Percentiles rank a stretch among this genome's conserved stretches.
These are phyloP conservation scores for Drosophila leonis DNA, from an alignment of 2,888 invertebrate genomes.

Conservation along the genomic window DNA sequence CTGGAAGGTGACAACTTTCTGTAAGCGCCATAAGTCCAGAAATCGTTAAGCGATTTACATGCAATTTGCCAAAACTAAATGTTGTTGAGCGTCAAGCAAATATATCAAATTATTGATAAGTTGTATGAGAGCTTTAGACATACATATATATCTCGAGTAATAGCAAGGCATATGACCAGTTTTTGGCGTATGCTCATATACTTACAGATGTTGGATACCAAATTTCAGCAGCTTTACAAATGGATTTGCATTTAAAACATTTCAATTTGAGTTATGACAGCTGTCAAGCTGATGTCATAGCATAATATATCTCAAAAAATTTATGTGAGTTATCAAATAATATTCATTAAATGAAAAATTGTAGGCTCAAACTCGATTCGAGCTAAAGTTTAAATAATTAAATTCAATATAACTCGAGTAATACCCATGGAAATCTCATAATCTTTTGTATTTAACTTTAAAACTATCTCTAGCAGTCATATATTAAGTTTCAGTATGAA, in stretches of 20 bases:
- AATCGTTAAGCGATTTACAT: constrained; percentile 19
- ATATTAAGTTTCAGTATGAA: background rate
- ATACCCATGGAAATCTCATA: no score
- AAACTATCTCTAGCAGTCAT: background rate
- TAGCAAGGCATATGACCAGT: background rate
- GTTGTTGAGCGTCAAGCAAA: background rate
- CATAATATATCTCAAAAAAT: background rate
- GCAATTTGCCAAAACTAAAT: constrained; percentile 8
- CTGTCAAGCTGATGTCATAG: background rate
- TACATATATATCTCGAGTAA: background rate
- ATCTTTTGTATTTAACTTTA: background rate
- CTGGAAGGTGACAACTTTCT: background rate
- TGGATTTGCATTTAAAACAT: background rate
- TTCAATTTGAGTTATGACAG: background rate
- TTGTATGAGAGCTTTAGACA: background rate
- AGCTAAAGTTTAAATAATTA: no score
- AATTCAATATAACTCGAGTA: background rate
- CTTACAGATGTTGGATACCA: no score
- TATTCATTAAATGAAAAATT: background rate
- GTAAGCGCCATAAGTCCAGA: background rate
- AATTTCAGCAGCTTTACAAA: background rate
- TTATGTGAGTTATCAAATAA: no score
- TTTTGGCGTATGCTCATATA: background rate
- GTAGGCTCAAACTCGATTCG: background rate
- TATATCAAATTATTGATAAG: background rate